A percentile compares a stretch with the other conserved stretches of the same genome.
Conservation (phyloP, 2,888 invertebrate genomes). For the Leptopilina syphax region DNA sequence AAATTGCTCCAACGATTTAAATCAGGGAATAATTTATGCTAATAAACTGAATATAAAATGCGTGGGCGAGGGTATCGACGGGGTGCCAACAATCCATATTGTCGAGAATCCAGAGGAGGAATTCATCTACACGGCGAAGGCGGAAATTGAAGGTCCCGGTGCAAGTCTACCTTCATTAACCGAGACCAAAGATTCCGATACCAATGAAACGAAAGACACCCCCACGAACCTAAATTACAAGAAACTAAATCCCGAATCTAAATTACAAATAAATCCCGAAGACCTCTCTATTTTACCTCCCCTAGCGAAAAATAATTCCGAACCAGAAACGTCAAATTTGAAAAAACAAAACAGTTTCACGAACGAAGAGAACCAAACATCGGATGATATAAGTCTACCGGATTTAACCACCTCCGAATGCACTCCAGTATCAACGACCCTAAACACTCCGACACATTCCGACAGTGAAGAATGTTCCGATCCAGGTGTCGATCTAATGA, state of each 20-base stretch:
- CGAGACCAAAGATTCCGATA: slow-evolving; percentile 14
- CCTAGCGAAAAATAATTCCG: background rate
- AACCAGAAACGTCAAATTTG: background rate
- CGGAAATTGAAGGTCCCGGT: slow-evolving; percentile 7
- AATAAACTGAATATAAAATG: slow-evolving; percentile 41
- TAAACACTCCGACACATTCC: slow-evolving; percentile 74
- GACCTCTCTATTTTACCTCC: slow-evolving; percentile 24
- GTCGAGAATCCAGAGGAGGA: slow-evolving; percentile 70
- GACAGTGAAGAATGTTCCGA: slow-evolving; percentile 73
- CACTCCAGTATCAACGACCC: slow-evolving; percentile 72
- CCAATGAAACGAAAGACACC: slow-evolving; percentile 12
- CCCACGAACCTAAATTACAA: slow-evolving; percentile 16
- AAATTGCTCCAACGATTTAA: slow-evolving; percentile 26
- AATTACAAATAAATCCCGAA: slow-evolving; percentile 13
- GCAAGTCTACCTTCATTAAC: slow-evolving; percentile 7
- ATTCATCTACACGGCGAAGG: slow-evolving; percentile 13
- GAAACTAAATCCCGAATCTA: background rate
- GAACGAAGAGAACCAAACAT: slow-evolving; percentile 70
- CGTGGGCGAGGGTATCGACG: slow-evolving; percentile 68
- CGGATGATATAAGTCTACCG: slow-evolving; percentile 73
- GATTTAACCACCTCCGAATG: slow-evolving; percentile 73
- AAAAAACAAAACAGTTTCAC: slow-evolving; percentile 40
- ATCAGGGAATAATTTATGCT: slow-evolving; percentile 35
- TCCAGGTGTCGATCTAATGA: slow-evolving; percentile 60
- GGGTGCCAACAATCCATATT: slow-evolving; percentile 72